Percentiles rank a stretch among this genome's conserved stretches.
phyloP scores from a whole-genome alignment of 2,888 invertebrate genomes.

The Ophraella communa region DNA sequence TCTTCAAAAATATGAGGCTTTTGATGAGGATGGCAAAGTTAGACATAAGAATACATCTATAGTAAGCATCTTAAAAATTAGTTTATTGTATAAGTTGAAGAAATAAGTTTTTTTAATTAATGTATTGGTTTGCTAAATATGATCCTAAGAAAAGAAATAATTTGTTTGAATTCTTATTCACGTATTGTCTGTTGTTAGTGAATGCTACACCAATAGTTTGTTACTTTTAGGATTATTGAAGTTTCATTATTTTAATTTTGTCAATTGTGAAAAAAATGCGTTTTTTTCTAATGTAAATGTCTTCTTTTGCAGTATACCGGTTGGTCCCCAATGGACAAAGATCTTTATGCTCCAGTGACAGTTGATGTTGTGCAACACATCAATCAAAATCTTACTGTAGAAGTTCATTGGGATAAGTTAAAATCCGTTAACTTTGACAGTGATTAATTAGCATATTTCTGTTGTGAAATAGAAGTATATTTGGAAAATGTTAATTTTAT shows the following conservation, averaged over 20 bases:
- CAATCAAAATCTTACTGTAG: conserved; percentile 53
- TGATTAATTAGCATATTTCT: conserved; percentile 44
- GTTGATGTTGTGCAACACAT: conserved; percentile 53
- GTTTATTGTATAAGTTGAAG: background rate
- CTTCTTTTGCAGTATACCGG: conserved; percentile 54
- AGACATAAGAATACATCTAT: conserved; percentile 58
- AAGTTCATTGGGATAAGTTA: conserved; percentile 56
- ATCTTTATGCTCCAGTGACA: conserved; percentile 55
- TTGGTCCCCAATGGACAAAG: conserved; percentile 58
- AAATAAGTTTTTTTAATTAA: background rate
- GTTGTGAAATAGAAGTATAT: background rate
- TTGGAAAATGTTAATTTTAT: background rate
- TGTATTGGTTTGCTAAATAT: too few relatives aligned
- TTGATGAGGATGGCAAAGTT: conserved; percentile 54
- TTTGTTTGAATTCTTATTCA: too few relatives aligned
- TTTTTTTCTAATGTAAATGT: background rate
- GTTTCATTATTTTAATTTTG: background rate
- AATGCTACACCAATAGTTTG: too few relatives aligned
- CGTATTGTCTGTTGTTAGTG: too few relatives aligned
- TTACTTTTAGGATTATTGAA: too few relatives aligned
- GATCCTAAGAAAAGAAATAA: too few relatives aligned
- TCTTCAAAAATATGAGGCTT: conserved; percentile 61
- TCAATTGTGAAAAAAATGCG: background rate
- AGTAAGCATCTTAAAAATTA: conserved; percentile 47
- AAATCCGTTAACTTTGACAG: conserved; percentile 54